Conservation (phyloP, 92 coral and sea anemone genomes). For the Meandrina meandrites region DNA sequence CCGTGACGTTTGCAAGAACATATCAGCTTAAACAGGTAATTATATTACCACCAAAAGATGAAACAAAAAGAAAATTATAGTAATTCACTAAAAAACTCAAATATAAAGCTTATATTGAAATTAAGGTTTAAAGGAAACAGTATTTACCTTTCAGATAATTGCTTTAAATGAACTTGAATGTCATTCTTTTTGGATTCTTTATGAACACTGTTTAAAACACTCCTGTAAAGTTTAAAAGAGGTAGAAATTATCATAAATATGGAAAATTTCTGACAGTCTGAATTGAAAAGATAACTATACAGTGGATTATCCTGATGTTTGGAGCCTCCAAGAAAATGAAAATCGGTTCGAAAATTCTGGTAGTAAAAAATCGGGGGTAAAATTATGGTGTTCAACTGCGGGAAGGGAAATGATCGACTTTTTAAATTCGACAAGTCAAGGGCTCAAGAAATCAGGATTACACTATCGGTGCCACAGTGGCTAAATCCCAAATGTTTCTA, state of each 20-base stretch:
- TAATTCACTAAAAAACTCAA: too few species aligned
- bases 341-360: too few species aligned
- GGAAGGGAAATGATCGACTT: too few species aligned
- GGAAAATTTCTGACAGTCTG: neutral
- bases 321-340: too few species aligned
- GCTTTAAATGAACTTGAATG: constrained; percentile 56
- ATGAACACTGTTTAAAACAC: constrained; percentile 50
- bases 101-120: neutral
- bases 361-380: too few species aligned
- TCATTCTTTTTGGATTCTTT: constrained; percentile 44
- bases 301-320: too few species aligned
- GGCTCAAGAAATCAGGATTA: too few species aligned
- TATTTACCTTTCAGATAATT: constrained; percentile 62
- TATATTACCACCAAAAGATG: neutral
- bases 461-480: too few species aligned
- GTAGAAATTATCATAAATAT: neutral
- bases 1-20: neutral
- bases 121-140: neutral
- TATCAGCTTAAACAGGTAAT: neutral
- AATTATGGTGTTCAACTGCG: too few species aligned
- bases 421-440: too few species aligned
- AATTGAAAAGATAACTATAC: too few species aligned
- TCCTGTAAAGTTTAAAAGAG: constrained; percentile 31
- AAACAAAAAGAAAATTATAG: neutral
- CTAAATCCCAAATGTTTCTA: too few species aligned